Evolutionary conservation across 2,113 vertebrate genomes (phyloP).

Genomic region (Tympanuchus pallidicinctus): DNA sequence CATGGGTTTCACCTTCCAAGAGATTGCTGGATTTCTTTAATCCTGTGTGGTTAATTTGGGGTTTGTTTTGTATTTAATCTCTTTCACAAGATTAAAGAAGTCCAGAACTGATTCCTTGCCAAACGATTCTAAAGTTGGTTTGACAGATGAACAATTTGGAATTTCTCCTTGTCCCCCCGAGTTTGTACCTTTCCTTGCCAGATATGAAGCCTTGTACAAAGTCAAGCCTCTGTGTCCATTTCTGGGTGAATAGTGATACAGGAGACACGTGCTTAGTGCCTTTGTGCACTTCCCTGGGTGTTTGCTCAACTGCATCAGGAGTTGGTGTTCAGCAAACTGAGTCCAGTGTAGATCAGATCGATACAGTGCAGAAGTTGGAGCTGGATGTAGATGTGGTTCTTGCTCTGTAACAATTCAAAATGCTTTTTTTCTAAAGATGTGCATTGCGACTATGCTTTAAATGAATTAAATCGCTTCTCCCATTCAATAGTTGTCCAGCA

Average conservation of each 20-base stretch:
- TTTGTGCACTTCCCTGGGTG: neutral
- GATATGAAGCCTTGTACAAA: neutral
- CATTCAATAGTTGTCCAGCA: neutral
- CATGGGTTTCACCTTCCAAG: neutral
- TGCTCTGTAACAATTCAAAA: neutral
- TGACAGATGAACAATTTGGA: neutral
- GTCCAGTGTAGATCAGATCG: neutral
- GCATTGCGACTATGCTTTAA: neutral
- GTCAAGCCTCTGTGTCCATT: neutral
- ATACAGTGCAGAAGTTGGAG: neutral
- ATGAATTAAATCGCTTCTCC: neutral
- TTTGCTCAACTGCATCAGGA: neutral
- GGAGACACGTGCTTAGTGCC: neutral
- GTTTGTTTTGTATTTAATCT: constrained; percentile 44
- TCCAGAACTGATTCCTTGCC: neutral
- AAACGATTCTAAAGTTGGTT: constrained; percentile 8
- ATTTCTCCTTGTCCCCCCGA: constrained; percentile 10
- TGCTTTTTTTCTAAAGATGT: neutral
- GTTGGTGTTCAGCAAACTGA: neutral
- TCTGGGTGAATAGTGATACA: neutral
- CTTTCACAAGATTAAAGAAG: neutral
- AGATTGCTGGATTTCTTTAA: constrained; percentile 11
- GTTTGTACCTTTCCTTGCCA: neutral
- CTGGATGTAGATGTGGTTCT: neutral
- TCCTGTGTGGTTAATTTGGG: constrained; percentile 15